Conservation (phyloP, 2,113 vertebrate species). For the Edolisoma coerulescens region DNA sequence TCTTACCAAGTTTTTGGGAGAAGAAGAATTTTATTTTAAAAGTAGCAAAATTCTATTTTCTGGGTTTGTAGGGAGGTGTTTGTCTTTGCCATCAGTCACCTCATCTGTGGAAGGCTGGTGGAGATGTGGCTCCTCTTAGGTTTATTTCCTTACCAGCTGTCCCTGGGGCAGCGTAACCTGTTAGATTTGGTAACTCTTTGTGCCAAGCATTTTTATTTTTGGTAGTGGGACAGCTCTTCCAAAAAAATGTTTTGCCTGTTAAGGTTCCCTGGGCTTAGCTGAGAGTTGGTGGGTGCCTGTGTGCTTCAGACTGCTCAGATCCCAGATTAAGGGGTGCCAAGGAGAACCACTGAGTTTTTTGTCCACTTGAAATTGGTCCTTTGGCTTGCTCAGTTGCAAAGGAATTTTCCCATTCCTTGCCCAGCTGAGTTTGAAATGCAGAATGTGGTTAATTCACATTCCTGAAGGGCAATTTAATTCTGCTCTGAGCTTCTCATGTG, state of each 20-base stretch:
- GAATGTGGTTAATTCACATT: neutral
- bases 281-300: neutral
- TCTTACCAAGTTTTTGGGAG: neutral
- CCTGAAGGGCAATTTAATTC: neutral
- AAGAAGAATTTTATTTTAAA: neutral
- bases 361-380: neutral
- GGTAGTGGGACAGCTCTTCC: neutral
- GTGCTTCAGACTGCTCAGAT: neutral
- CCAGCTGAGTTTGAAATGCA: neutral
- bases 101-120: neutral
- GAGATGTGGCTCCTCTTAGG: rapidly evolving
- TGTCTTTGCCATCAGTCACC: neutral
- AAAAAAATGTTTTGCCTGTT: neutral
- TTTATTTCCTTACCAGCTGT: neutral
- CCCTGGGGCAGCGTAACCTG: neutral
- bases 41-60: neutral
- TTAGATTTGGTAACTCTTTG: neutral
- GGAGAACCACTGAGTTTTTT: neutral
- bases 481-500: neutral
- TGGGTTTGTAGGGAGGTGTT: neutral
- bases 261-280: neutral
- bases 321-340: neutral
- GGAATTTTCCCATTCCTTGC: neutral
- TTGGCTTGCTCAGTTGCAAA: neutral
- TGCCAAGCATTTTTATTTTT: neutral